phyloP scores from a whole-genome alignment of 2,888 invertebrate genomes.

The Tetragnatha montana region DNA sequence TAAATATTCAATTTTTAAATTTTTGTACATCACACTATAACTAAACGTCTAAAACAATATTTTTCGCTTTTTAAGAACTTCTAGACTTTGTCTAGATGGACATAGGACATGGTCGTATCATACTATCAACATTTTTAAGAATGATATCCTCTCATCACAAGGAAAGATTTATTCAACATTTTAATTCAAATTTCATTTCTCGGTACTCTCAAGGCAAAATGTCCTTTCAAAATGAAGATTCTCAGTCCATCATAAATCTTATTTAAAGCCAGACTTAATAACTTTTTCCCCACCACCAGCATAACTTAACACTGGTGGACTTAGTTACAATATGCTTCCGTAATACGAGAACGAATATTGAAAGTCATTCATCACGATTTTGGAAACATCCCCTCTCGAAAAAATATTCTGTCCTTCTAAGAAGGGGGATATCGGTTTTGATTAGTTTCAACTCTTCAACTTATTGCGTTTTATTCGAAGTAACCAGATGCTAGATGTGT shows the following conservation, averaged over 20 bases:
- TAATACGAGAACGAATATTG: constrained; percentile 7
- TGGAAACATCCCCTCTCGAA: not conserved
- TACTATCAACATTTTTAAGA: no score
- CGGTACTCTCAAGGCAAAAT: not conserved
- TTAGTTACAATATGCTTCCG: constrained; percentile 12
- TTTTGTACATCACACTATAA: no score
- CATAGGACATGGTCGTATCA: no score
- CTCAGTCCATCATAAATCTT: constrained; percentile 27
- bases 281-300: constrained; percentile 12
- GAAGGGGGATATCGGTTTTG: not conserved
- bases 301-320: constrained; percentile 10
- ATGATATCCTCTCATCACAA: no score
- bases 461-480: not conserved
- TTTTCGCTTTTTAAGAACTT: no score
- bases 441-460: not conserved
- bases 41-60: no score
- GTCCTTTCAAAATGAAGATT: constrained; percentile 12
- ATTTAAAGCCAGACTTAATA: constrained; percentile 31
- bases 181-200: constrained; percentile 17
- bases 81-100: no score
- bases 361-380: constrained; percentile 27
- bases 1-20: no score
- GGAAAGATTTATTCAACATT: not conserved
- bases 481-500: not conserved
- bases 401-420: not conserved